Conservation (phyloP, 2,888 invertebrate genomes). For the Chrysolina americana region DNA sequence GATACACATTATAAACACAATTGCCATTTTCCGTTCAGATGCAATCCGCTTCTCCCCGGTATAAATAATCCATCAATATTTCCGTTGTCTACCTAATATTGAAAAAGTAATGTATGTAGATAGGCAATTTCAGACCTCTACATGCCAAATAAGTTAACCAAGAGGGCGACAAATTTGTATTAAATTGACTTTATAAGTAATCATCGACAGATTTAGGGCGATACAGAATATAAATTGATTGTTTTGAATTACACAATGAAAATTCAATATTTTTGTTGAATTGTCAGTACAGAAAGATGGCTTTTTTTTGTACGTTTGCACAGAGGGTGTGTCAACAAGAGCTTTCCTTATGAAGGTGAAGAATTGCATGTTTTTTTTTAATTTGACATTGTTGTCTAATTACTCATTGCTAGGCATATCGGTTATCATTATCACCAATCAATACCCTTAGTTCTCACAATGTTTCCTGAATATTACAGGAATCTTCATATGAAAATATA, state of each 20-base stretch:
- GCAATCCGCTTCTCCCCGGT: background rate
- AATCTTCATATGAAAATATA: too few species aligned
- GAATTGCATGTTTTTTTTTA: too few species aligned
- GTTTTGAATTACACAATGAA: conserved; percentile 8
- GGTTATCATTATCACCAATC: too few species aligned
- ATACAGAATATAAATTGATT: conserved; percentile 17
- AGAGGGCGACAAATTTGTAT: conserved; percentile 26
- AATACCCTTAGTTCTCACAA: too few species aligned
- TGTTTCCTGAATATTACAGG: too few species aligned
- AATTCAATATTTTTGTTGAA: background rate
- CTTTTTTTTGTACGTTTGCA: too few species aligned
- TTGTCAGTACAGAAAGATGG: too few species aligned
- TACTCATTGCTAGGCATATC: too few species aligned
- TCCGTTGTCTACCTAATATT: conserved; percentile 28
- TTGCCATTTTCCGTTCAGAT: background rate
- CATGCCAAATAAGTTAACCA: conserved; percentile 29
- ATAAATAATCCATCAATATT: conserved; percentile 21
- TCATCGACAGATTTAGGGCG: conserved; percentile 4
- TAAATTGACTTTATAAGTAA: conserved; percentile 26
- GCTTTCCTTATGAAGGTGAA: too few species aligned
- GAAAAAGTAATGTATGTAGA: conserved; percentile 30
- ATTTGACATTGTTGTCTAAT: too few species aligned
- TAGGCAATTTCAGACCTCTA: conserved; percentile 27
- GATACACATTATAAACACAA: too few species aligned
- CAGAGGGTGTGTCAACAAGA: too few species aligned